Evolutionary conservation across 2,113 vertebrate species (phyloP).

Genomic region (Malurus alboscapulatus): DNA sequence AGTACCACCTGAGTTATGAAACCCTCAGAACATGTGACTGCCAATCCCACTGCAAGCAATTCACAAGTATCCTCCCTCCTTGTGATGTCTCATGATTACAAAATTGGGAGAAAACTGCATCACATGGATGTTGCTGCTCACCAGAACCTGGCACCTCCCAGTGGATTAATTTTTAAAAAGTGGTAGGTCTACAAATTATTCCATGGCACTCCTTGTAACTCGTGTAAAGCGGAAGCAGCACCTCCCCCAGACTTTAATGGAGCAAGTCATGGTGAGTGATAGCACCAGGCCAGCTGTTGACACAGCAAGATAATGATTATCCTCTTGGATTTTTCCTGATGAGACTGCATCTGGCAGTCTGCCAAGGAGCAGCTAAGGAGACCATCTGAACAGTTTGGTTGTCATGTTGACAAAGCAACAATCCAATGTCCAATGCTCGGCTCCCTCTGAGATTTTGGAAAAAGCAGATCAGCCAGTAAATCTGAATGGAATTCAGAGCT

Average conservation of each 20-base stretch:
- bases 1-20: not conserved
- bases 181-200: not conserved
- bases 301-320: slow-evolving; percentile 52
- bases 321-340: slow-evolving; percentile 38
- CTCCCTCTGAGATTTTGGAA: not conserved
- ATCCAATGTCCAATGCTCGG: accelerated
- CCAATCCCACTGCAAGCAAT: not conserved
- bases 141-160: not conserved
- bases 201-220: not conserved
- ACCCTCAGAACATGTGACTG: not conserved
- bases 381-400: not conserved
- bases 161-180: not conserved
- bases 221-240: not conserved
- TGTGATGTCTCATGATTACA: not conserved
- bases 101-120: not conserved
- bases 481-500: not conserved
- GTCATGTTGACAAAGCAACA: not conserved
- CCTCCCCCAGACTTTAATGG: not conserved
- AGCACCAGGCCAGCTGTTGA: slow-evolving; percentile 39
- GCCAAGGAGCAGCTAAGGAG: slow-evolving; percentile 15
- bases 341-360: slow-evolving; percentile 13
- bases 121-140: not conserved
- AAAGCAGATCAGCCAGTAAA: not conserved
- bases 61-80: not conserved
- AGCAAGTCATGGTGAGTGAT: not conserved